Conservation (phyloP, 2,888 invertebrate species). For the Drosophila borborema region DNA sequence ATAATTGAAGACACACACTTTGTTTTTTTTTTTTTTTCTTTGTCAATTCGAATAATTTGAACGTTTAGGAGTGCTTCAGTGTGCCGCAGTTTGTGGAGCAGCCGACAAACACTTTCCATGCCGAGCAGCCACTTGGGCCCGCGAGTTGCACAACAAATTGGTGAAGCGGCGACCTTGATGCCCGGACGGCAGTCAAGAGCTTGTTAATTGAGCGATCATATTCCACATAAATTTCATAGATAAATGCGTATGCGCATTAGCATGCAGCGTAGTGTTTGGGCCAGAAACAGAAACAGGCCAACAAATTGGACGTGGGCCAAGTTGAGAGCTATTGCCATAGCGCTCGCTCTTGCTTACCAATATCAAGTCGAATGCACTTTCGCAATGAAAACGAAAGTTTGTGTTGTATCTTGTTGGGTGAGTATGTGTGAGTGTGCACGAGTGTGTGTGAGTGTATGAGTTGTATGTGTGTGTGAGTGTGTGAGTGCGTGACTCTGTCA, state of each 20-base stretch:
- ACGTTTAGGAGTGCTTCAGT: slow-evolving; percentile 41
- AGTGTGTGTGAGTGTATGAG: slow-evolving; percentile 21
- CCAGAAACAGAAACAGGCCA: slow-evolving; percentile 57
- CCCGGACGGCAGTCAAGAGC: slow-evolving; percentile 20
- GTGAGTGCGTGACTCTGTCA: slow-evolving; percentile 69
- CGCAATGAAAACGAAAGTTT: slow-evolving; percentile 81
- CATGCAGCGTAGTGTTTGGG: slow-evolving; percentile 46
- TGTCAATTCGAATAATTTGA: slow-evolving; percentile 11
- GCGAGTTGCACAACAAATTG: slow-evolving; percentile 40
- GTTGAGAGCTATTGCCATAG: slow-evolving; percentile 22
- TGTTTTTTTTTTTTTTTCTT: slow-evolving; percentile 6
- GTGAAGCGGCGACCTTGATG: slow-evolving; percentile 58
- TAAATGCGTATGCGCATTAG: slow-evolving; percentile 38
- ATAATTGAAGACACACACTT: slow-evolving; percentile 29
- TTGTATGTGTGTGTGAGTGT: slow-evolving; percentile 18
- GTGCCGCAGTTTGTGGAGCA: slow-evolving; percentile 28
- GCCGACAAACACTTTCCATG: slow-evolving; percentile 26
- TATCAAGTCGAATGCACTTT: slow-evolving; percentile 78
- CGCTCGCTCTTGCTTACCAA: slow-evolving; percentile 52
- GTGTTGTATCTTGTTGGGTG: slow-evolving; percentile 9
- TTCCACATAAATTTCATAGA: slow-evolving; percentile 23
- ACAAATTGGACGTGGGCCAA: slow-evolving; percentile 43
- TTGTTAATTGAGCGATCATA: slow-evolving; percentile 34
- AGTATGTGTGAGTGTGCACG: slow-evolving; percentile 27
- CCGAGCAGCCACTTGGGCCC: slow-evolving; percentile 25